Evolutionary conservation across 23 tunicate species (phyloP), one percentile per base, ranked within the genome.

Genomic region (Halocynthia aurantium): DNA sequence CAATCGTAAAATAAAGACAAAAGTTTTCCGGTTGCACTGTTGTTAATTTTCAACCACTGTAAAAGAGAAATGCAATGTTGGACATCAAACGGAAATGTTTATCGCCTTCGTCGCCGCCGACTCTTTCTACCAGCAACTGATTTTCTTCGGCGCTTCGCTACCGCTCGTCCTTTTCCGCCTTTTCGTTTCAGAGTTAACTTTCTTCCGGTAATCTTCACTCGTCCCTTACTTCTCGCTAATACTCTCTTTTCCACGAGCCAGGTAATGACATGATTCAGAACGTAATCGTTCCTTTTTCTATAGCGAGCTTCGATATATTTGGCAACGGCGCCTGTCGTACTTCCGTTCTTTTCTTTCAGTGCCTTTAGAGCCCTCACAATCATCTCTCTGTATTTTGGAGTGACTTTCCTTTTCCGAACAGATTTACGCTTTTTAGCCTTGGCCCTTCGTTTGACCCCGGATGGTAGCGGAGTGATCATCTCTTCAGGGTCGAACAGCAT

Each of bases 351-450:
- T 53, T 84, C 96, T 15, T 68, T 67, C 6, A 71, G 65, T n/a
- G 82, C 60, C 56, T 76, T 80, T 51, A 89, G 61, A 50, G 88
- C 84, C 13, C 61, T 52, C 52, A 89, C 53, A 0, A 89, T 75
- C 96, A 89, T 89, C 20, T 84, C 88, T 73, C 96, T 54, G 88
- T 84, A 89, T 71, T 89, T 89, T 13, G 87, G 84, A 20, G 15
- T 65, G 19, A 20, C 31, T 53, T 74, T 87, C 15, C 78, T 21
- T 10, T 60, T 71, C 8, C 80, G 67, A 61, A 52, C 65, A 6
- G 64, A 9, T 50, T 62, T 72, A 6, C 75, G 75, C 5, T 49
- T 61, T 55, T 6, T 76, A 18, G 61, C 50, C 6, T 21, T 57
- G 17, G 53, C 65, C 11, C 76, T 20, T 31, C 62, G 55, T 21